Evolutionary conservation across 2,888 invertebrate species (phyloP), one percentile per base, ranked within the genome.

Genomic region (Rhopalosiphum nymphaeae): DNA sequence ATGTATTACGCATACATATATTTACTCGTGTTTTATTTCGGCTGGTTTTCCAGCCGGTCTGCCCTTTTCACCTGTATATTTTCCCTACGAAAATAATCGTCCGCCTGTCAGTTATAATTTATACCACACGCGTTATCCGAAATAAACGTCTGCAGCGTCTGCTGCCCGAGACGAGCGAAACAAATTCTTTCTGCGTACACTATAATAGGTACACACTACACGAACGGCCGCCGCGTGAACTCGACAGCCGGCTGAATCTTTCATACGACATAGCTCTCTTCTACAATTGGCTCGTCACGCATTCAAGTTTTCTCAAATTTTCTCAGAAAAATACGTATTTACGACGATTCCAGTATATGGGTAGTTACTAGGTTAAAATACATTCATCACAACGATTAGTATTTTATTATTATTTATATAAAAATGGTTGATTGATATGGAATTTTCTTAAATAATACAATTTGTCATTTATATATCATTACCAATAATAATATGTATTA

Each of bases 31-130:
- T 57, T 91, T 91, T 91, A 84, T 91, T 56, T 26, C 57, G 25
- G 86, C 56, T 25, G 85, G 85, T 91, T 56, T 87, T 87, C 49
- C 91, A 46, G 91, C 49, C 49, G 36, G 61, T 36, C 86, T 36
- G 92, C 86, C 92, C 92, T 87, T 91, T 91, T 91, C 91, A 91
- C 91, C 85, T 86, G 92, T 61, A 49, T 36, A 16, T 61, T 61
- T 87, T 92, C 87, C 61, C 92, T 49, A 13, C 92, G 87, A 26
- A 61, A 87, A 92, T 92, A 92, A 92, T 92, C 87, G 57, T 44
- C 92, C 61, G 49, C 86, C 92, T 61, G 92, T 92, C 92, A 92
- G 92, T 87, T 61, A 87, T 87, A 87, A 87, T 92, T 92, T 92
- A 92, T 61, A 87, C 87, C 29, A 36, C 25, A 46, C 92, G 26